Base-by-base conservation (phyloP, 2,113 vertebrate genomes). In the Odontophorus gujanensis region DNA sequence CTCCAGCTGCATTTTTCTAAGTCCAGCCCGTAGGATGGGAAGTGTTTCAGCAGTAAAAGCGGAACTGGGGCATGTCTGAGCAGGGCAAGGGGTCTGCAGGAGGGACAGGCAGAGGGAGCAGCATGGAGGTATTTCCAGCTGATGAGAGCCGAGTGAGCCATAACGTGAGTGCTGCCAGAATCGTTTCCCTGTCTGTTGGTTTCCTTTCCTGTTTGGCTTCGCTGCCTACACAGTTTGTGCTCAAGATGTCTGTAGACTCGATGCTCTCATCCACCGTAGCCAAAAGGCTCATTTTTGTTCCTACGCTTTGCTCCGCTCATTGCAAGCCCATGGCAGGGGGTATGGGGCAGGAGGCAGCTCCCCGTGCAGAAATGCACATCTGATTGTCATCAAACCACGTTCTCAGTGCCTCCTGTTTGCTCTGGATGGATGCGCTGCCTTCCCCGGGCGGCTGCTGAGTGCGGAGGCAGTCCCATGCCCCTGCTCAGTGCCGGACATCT, bases 31-130 rank as follows among this genome's bases (percentile, higher is more conserved):
- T 63, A 0, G 11, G 42, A 57, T 4, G 82, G 85, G 84, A 65
- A 32, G 81, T 2, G 1, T 77, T 82, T 80, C 1, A 6, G 9
- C 71, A 22, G 19, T 5, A 6, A 24, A 61, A 50, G 89, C 10
- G 53, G 92, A 50, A 79, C 0, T 4, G 92, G 92, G 84, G 67
- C 91, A 85, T 75, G 83, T 93, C 88, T 81, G 94, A 92, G 96
- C 95, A 92, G 95, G 91, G 89, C 18, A 30, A 66, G 95, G 94
- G 95, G 96, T 93, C 94, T 34, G 89, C 75, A 89, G 87, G 84
- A 85, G 92, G 84, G 83, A 95, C 86, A 61, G 38, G 6, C 6
- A 3, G 71, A 61, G 71, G 86, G 72, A 95, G 86, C 76, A 90
- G 86, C 83, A 42, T 89, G 88, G 89, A 80, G 94, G 71, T 58